Evolutionary conservation across 2,113 vertebrate species (phyloP).

Genomic region (Nansenia antarctica): DNA sequence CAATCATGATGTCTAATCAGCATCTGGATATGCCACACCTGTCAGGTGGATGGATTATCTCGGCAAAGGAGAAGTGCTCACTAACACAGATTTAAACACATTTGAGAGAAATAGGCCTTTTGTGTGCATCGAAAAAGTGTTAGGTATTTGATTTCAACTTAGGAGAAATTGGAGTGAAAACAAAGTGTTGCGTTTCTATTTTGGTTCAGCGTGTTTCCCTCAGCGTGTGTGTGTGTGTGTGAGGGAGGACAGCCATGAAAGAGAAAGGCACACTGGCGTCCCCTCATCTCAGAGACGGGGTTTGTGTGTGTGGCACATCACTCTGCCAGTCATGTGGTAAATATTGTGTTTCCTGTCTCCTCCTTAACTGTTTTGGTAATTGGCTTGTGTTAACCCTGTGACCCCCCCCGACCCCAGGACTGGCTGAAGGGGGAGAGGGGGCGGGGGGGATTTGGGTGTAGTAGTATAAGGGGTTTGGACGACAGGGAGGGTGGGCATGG

Average conservation of each 20-base stretch:
- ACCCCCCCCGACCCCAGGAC: constrained; percentile 67
- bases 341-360: constrained; percentile 80
- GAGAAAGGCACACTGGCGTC: constrained; percentile 60
- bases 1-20: no score
- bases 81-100: no score
- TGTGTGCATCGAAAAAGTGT: no score
- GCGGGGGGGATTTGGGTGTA: constrained; percentile 7
- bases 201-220: neutral
- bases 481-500: constrained; percentile 25
- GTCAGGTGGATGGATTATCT: no score
- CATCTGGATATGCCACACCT: no score
- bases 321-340: constrained; percentile 76
- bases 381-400: constrained; percentile 81
- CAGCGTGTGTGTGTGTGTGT: constrained; percentile 13
- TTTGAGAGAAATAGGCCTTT: no score
- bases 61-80: no score
- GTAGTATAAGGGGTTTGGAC: no score
- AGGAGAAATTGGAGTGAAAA: no score
- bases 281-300: constrained; percentile 67
- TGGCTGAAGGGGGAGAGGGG: neutral
- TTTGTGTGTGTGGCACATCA: constrained; percentile 66
- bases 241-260: constrained; percentile 42
- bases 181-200: no score
- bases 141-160: no score
- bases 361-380: constrained; percentile 81